These are phyloP conservation scores for Urocolius indicus DNA, from an alignment of 2,113 vertebrate genomes.

Conservation along the genomic window DNA sequence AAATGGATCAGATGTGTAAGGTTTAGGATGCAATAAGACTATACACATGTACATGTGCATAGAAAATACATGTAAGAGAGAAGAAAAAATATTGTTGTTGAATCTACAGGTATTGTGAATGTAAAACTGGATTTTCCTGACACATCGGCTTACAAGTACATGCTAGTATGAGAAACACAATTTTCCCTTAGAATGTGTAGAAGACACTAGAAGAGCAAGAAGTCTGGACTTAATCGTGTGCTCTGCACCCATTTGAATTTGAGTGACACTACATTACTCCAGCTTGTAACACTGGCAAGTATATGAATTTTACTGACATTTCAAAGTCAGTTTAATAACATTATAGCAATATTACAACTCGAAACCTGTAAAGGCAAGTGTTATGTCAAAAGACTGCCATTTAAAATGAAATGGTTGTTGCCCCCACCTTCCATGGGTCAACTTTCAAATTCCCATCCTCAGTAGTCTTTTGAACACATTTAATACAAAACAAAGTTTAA, in stretches of 20 bases:
- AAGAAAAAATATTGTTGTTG: neutral
- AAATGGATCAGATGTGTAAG: neutral
- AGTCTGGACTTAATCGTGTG: neutral
- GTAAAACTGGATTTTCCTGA: neutral
- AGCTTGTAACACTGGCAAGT: neutral
- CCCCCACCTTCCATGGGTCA: neutral
- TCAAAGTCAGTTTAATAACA: constrained; percentile 54
- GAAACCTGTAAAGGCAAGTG: constrained; percentile 50
- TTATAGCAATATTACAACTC: constrained; percentile 33
- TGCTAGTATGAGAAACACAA: neutral
- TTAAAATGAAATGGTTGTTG: constrained; percentile 15
- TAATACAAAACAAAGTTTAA: constrained; percentile 7
- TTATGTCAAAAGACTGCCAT: neutral
- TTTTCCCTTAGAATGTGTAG: neutral
- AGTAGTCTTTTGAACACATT: neutral
- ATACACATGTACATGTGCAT: neutral
- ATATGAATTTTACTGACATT: constrained; percentile 48
- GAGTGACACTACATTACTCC: constrained; percentile 38
- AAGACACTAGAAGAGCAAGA: neutral
- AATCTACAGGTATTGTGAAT: neutral
- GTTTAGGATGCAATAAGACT: neutral
- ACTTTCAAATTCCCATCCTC: neutral
- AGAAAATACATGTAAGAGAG: neutral
- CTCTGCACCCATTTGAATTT: neutral
- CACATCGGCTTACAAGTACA: neutral